Evolutionary conservation across 2,888 invertebrate genomes (phyloP), one percentile per base, ranked within the genome.

Genomic region (Ophraella communa): DNA sequence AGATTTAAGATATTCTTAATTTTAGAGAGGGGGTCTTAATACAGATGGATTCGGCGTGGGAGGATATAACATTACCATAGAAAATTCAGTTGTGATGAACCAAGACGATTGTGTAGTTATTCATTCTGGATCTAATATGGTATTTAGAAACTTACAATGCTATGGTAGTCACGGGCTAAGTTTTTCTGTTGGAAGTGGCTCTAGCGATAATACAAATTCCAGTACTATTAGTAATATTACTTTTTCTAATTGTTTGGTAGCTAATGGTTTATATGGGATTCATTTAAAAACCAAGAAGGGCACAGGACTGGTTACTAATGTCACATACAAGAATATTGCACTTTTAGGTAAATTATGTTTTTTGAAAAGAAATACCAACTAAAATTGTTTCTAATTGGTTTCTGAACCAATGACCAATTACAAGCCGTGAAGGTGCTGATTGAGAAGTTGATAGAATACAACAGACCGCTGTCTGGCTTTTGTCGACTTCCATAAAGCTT

Each of bases 41-140:
- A 70, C 70, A 18, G 70, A 69, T 33, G 65, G 62, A 21, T 57
- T 57, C 30, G 62, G 45, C 7, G 45, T 62, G 1, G 59, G 39
- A 21, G 35, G 58, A 4, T 10, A 55, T 10, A 54, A 66, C 18
- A 58, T 66, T 11, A 21, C 49, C 1, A 63, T 66, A 14, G 49
- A 64, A 30, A 51, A 66, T 21, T 58, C 60, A 2, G 54, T 39
- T 7, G 51, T 66, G 5, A 45, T 35, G 33, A 66, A 66, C 39
- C 66, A 66, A 56, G 66, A 66, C 44, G 64, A 65, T 45, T 65
- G 65, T n/a, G 58, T 62, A 3, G 57, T 56, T 3, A 52, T 62
- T 10, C 52, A 57, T 14, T 44, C 51, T 2, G 64, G 64, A 20
- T 23, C n/a, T 2, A 33, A 60, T 10, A 35, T 60, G 24, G 10